These are phyloP conservation scores for Dasypogon diadema DNA, from an alignment of 2,888 invertebrate genomes.

Conservation along the genomic window DNA sequence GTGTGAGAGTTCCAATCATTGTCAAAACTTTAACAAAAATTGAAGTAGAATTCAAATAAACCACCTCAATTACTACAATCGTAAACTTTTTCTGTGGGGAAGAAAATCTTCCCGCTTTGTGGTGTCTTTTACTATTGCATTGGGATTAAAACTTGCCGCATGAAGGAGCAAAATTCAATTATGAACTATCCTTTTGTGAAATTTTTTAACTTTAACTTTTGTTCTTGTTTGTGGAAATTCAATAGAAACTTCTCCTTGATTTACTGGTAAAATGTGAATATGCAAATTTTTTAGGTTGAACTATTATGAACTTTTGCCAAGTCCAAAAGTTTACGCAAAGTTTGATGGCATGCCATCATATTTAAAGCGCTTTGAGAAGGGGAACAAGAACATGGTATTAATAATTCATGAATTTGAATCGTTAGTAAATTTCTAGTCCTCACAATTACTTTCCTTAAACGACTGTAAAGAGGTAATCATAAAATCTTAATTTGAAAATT, in stretches of 20 bases:
- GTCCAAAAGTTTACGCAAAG: background rate
- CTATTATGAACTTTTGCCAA: conserved; percentile 10
- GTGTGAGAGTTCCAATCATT: background rate
- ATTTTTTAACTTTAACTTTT: background rate
- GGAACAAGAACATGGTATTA: background rate
- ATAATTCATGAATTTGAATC: conserved; percentile 29
- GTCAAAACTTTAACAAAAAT: background rate
- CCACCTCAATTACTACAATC: background rate
- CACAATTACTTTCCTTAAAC: too few species aligned
- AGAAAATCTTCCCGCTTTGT: conserved; percentile 11
- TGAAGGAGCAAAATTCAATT: conserved; percentile 23
- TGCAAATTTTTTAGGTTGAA: conserved; percentile 20
- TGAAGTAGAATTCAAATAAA: background rate
- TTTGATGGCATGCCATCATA: conserved; percentile 4
- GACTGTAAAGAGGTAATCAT: too few species aligned
- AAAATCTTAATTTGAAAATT: too few species aligned
- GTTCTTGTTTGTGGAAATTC: background rate
- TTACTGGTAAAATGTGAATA: conserved; percentile 12
- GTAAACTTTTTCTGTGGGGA: background rate
- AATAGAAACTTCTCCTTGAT: background rate
- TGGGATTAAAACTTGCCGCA: conserved; percentile 6
- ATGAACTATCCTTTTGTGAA: background rate
- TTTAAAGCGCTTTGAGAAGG: background rate
- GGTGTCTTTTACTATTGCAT: background rate
- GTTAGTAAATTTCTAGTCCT: too few species aligned